phyloP scores from a whole-genome alignment of 1,140 invertebrate genomes.

The Thaumetopoea pityocampa region DNA sequence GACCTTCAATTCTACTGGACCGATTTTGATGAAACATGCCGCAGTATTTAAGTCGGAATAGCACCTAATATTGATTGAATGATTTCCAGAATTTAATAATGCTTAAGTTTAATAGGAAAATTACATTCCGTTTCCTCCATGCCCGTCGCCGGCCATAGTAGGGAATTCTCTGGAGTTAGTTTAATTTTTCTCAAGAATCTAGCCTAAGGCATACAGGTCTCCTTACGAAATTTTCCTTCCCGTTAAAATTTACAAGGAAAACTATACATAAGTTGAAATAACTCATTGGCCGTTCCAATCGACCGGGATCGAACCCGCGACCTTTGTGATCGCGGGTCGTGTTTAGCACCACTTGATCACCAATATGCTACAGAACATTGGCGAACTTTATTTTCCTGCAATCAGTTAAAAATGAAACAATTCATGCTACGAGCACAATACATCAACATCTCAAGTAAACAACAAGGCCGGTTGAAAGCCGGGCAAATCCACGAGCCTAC shows the following conservation, averaged over 20 bases:
- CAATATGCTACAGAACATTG: no score
- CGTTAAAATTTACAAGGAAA: not conserved
- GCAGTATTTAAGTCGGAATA: no score
- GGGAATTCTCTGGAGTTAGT: constrained; percentile 6
- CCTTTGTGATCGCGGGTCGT: no score
- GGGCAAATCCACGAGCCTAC: constrained; percentile 5
- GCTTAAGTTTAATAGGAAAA: constrained; percentile 16
- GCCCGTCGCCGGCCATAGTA: constrained; percentile 1
- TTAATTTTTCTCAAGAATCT: constrained; percentile 7
- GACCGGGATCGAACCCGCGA: no score
- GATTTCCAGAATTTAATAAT: constrained; percentile 7
- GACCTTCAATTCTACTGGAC: no score
- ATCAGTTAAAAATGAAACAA: constrained; percentile 4
- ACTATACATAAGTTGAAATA: not conserved
- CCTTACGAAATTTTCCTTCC: not conserved
- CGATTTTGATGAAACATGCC: no score
- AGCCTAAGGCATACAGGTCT: constrained; percentile 4
- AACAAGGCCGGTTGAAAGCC: constrained; percentile 1
- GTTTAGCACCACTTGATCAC: no score
- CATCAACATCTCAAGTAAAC: constrained; percentile 3
- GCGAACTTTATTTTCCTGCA: no score
- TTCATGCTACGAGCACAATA: not conserved
- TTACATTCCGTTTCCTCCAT: constrained; percentile 1
- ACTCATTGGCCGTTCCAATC: no score
- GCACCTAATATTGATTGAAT: no score